Base-by-base conservation (phyloP, 2,888 invertebrate species). In the Myopa testacea region DNA sequence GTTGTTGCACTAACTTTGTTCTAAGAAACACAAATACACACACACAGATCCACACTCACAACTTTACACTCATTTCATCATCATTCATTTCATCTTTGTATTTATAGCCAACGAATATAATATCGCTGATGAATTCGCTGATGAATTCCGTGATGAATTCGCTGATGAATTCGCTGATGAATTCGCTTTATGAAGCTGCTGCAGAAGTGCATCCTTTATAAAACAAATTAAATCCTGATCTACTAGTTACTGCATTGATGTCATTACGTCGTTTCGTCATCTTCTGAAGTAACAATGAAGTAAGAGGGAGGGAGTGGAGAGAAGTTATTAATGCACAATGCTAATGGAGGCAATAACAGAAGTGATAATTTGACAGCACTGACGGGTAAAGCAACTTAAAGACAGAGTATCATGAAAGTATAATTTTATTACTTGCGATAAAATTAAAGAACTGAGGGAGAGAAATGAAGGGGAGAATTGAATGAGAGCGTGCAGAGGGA, bases 1-100 rank as follows among this genome's bases (percentile, higher is more conserved):
- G 77, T 77, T 75, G 60, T 75, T 78, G 79, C 76, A 68, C 75
- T 58, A 73, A 68, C 50, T 69, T 71, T 58, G 52, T 74, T 26
- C 58, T 60, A 40, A 58, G 50, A 55, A 62, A 67, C 38, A 55
- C 58, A 72, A 1, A 40, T 58, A 38, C 52, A 68, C 12, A 34
- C n/a, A 19, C 19, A 65, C 40, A 70, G 4, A n/a, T 0, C 16
- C 19, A 69, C 34, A 72, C 6, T 7, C 55, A 60, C 72, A 60
- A 34, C 5, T 19, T 10, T n/a, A 12, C 58, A 12, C 62, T 7
- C 26, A 4, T n/a, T 55, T 10, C n/a, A 4, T 55, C 55, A 7
- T n/a, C n/a, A 55, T 55, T n/a, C 5, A 55, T n/a, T 55, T 6
- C 5, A 6, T 55, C 55, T 55, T 55, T n/a, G 55, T 16, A n/a